phyloP scores from a whole-genome alignment of 2,113 vertebrate genomes.

The Ictidomys tridecemlineatus region DNA sequence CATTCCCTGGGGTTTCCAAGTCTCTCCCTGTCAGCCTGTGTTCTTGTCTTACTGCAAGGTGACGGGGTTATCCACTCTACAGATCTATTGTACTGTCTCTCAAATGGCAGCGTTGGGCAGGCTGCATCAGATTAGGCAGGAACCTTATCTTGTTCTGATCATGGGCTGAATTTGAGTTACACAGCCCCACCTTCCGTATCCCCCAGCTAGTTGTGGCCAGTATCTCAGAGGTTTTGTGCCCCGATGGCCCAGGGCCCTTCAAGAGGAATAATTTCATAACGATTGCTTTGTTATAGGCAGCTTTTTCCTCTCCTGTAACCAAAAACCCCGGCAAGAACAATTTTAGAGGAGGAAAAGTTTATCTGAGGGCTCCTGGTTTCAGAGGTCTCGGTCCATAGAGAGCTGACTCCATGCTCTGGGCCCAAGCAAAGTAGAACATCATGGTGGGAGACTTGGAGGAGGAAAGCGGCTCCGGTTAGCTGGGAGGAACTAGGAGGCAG shows the following conservation, averaged over 20 bases:
- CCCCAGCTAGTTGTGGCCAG: background rate
- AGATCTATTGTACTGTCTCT: background rate
- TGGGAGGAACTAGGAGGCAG: too few species aligned
- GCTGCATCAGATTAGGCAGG: background rate
- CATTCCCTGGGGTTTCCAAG: background rate
- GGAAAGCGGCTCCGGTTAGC: too few species aligned
- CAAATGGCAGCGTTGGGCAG: background rate
- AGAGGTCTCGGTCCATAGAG: too few species aligned
- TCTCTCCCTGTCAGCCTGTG: background rate
- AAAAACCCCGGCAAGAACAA: too few species aligned
- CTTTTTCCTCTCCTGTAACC: too few species aligned
- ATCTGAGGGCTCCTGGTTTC: too few species aligned
- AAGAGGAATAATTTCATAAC: background rate
- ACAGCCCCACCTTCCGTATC: background rate
- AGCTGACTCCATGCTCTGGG: too few species aligned
- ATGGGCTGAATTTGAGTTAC: background rate
- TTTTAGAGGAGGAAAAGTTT: too few species aligned
- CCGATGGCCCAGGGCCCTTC: background rate
- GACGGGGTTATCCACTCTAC: background rate
- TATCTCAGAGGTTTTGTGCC: background rate
- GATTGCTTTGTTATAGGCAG: too few species aligned
- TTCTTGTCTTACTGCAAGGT: constrained; percentile 26
- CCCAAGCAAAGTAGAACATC: background rate
- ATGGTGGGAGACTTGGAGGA: too few species aligned
- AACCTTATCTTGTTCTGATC: background rate